phyloP scores from a whole-genome alignment of 1,140 invertebrate genomes.

The Drosophila paulistorum region DNA sequence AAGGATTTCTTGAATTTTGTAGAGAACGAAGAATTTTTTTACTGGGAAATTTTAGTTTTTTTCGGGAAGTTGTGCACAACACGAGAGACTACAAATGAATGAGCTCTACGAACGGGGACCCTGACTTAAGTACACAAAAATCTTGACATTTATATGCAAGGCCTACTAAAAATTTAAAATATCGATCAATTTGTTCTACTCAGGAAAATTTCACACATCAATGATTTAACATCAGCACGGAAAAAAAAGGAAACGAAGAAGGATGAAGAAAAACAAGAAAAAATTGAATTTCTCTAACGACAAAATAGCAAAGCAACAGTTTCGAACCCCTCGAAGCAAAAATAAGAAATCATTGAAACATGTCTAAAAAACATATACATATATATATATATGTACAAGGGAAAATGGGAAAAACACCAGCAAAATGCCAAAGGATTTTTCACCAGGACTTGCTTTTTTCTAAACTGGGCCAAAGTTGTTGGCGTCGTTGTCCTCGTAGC shows the following conservation, averaged over 20 bases:
- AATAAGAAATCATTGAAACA: conserved; percentile 81
- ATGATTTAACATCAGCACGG: conserved; percentile 59
- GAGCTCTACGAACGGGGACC: neutral
- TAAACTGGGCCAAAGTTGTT: conserved; percentile 64
- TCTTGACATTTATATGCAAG: conserved; percentile 19
- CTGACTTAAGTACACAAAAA: neutral
- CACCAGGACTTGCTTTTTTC: conserved; percentile 50
- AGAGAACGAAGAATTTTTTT: conserved; percentile 44
- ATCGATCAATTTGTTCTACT: conserved; percentile 58
- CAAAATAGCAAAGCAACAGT: conserved; percentile 73
- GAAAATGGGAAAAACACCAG: conserved; percentile 36
- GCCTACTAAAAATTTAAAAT: conserved; percentile 48
- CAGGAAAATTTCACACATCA: conserved; percentile 71
- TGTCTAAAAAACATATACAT: conserved; percentile 58
- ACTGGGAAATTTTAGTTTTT: conserved; percentile 24
- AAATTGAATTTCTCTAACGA: conserved; percentile 65
- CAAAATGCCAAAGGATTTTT: conserved; percentile 65
- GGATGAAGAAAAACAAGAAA: conserved; percentile 57
- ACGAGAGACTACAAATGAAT: conserved; percentile 39
- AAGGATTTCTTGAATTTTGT: conserved; percentile 4
- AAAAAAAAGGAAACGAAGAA: conserved; percentile 12
- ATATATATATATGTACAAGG: neutral
- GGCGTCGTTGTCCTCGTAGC: conserved; percentile 35
- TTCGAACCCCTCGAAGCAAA: conserved; percentile 62
- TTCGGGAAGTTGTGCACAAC: conserved; percentile 33